A percentile compares a stretch with the other conserved stretches of the same genome.
Evolutionary conservation across 1,140 invertebrate genomes (phyloP).

Genomic region (Coelopa frigida): DNA sequence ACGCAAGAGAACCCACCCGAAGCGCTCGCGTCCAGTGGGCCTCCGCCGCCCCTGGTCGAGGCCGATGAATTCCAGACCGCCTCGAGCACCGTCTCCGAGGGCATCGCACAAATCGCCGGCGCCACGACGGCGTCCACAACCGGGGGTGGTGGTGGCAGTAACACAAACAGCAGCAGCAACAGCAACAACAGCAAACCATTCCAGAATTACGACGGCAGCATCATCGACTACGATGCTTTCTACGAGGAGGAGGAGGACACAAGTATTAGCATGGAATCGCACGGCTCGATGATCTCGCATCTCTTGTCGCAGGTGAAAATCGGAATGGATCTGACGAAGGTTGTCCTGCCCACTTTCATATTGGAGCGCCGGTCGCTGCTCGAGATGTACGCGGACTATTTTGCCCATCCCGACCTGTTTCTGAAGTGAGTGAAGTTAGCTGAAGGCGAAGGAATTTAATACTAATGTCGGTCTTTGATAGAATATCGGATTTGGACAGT

Average conservation of each 20-base stretch:
- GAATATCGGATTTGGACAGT: slow-evolving; percentile 73
- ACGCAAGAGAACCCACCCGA: slow-evolving; percentile 30
- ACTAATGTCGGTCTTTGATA: slow-evolving; percentile 41
- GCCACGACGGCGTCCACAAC: slow-evolving; percentile 6
- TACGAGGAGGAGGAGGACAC: slow-evolving; percentile 84
- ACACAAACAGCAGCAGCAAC: slow-evolving; percentile 50
- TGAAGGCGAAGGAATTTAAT: slow-evolving; percentile 1
- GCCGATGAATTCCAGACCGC: slow-evolving; percentile 28
- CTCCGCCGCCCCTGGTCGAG: slow-evolving; percentile 21
- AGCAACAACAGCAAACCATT: slow-evolving; percentile 2
- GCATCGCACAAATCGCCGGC: not conserved
- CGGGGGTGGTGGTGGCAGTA: slow-evolving; percentile 44
- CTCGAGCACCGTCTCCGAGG: slow-evolving; percentile 13
- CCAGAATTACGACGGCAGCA: slow-evolving; percentile 3
- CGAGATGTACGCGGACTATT: slow-evolving; percentile 98
- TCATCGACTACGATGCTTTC: slow-evolving; percentile 68
- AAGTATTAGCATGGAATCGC: slow-evolving; percentile 83
- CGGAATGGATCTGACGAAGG: slow-evolving; percentile 98
- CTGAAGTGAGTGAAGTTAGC: slow-evolving; percentile 61
- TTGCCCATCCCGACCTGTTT: slow-evolving; percentile 95
- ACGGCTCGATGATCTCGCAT: slow-evolving; percentile 91
- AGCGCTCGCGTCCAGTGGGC: slow-evolving; percentile 8
- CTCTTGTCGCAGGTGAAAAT: slow-evolving; percentile 94
- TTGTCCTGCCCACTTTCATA: slow-evolving; percentile 94
- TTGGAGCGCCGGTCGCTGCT: slow-evolving; percentile 88